Conservation (phyloP, 1,140 invertebrate genomes). For the Listronotus oregonensis region DNA sequence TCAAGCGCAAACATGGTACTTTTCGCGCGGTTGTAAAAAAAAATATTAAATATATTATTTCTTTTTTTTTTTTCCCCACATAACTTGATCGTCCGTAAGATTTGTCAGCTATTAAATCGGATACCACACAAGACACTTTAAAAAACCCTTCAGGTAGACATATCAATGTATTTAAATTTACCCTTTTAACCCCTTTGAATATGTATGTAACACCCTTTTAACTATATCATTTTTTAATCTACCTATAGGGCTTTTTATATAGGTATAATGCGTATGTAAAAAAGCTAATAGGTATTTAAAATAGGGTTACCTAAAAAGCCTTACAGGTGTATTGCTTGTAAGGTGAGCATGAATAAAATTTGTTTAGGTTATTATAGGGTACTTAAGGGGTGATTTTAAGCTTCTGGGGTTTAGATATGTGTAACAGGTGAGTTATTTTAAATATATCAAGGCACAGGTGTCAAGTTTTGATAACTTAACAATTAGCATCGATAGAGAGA, state of each 20-base stretch:
- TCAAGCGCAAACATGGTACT: too few species aligned
- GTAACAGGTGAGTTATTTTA: too few species aligned
- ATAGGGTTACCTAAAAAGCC: neutral
- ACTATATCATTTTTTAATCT: slow-evolving; percentile 12
- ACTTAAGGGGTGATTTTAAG: neutral
- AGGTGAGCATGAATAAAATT: slow-evolving; percentile 7
- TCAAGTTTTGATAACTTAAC: too few species aligned
- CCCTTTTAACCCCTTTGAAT: slow-evolving; percentile 11
- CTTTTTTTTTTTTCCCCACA: too few species aligned
- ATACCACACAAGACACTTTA: slow-evolving; percentile 1
- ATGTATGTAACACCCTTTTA: slow-evolving; percentile 4
- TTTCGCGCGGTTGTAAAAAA: too few species aligned
- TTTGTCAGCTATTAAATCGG: neutral
- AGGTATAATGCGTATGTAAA: slow-evolving; percentile 12
- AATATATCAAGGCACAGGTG: too few species aligned
- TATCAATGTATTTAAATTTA: slow-evolving; percentile 12
- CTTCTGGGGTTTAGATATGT: neutral
- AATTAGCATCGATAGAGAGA: too few species aligned
- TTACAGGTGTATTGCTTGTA: neutral
- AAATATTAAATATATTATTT: too few species aligned
- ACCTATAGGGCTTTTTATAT: neutral
- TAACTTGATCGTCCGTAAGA: too few species aligned
- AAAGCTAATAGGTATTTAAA: slow-evolving; percentile 3
- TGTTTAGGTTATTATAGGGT: neutral
- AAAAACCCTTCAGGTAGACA: slow-evolving; percentile 12